Conservation (phyloP, 2,888 invertebrate genomes). For the Thymelicus sylvestris region DNA sequence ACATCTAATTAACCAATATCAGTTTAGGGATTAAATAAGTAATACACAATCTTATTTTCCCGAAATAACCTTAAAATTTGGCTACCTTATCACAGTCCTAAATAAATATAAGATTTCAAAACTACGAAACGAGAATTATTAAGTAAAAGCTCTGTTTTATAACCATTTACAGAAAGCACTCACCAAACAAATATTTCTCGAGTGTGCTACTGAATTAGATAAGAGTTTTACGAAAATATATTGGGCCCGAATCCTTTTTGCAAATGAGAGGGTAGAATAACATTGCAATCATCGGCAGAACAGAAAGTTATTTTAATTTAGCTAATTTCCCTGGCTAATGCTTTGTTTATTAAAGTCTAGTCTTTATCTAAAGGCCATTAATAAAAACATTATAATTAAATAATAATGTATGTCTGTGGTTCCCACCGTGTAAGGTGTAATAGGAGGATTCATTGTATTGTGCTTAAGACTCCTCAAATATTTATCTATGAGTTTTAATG, state of each 20-base stretch:
- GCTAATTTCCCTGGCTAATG: background rate
- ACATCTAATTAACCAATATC: too few species aligned
- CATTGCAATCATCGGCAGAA: background rate
- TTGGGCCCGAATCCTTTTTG: background rate
- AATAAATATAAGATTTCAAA: constrained; percentile 30
- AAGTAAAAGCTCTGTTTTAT: constrained; percentile 25
- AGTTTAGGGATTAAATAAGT: too few species aligned
- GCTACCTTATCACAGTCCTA: constrained; percentile 4
- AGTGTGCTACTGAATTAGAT: constrained; percentile 11
- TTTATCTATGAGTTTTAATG: too few species aligned
- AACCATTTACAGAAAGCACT: constrained; percentile 16
- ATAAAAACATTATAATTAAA: too few species aligned
- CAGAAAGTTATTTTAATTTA: background rate
- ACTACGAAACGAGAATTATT: constrained; percentile 25
- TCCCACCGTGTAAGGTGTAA: too few species aligned
- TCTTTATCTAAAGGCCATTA: background rate
- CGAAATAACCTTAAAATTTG: background rate
- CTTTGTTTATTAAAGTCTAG: background rate
- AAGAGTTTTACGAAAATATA: background rate
- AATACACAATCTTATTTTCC: too few species aligned
- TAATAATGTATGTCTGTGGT: too few species aligned
- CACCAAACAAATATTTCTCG: constrained; percentile 7
- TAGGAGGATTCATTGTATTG: too few species aligned
- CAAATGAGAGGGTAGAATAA: background rate
- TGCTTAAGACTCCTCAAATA: too few species aligned